Conservation (phyloP, 2,888 invertebrate species). For the Calameuta filiformis region DNA sequence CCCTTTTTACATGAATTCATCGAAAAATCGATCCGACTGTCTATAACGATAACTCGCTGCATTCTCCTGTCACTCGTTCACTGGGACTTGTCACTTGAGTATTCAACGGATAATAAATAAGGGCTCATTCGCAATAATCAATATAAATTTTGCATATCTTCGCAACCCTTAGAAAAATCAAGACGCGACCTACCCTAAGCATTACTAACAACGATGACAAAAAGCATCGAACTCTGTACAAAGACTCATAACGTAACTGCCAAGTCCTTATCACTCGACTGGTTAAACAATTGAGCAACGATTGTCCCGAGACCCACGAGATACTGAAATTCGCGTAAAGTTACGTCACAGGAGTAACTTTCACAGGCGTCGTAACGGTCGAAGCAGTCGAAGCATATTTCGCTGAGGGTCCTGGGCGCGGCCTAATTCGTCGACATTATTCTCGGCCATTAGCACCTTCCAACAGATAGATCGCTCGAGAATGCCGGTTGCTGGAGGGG, state of each 20-base stretch:
- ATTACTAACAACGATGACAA: not conserved
- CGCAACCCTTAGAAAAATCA: not conserved
- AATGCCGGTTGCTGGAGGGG: not conserved
- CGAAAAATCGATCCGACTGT: not conserved
- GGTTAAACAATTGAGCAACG: not conserved
- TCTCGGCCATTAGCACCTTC: slow-evolving; percentile 1
- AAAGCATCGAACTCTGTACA: too few species aligned
- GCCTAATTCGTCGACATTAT: not conserved
- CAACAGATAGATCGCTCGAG: not conserved
- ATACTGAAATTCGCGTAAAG: not conserved
- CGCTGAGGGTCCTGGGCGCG: not conserved
- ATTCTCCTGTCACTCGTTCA: not conserved
- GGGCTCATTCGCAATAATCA: not conserved
- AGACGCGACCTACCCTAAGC: not conserved
- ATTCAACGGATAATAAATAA: not conserved
- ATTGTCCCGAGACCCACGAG: not conserved
- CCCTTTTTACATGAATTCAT: not conserved
- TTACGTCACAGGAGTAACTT: not conserved
- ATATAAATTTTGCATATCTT: not conserved
- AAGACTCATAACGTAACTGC: not conserved
- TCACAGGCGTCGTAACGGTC: not conserved
- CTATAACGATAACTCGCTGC: not conserved
- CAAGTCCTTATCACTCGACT: not conserved
- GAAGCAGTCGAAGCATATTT: not conserved
- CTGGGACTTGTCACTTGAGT: not conserved